phyloP scores from a whole-genome alignment of 2,113 vertebrate genomes.

The Panthera leo region DNA sequence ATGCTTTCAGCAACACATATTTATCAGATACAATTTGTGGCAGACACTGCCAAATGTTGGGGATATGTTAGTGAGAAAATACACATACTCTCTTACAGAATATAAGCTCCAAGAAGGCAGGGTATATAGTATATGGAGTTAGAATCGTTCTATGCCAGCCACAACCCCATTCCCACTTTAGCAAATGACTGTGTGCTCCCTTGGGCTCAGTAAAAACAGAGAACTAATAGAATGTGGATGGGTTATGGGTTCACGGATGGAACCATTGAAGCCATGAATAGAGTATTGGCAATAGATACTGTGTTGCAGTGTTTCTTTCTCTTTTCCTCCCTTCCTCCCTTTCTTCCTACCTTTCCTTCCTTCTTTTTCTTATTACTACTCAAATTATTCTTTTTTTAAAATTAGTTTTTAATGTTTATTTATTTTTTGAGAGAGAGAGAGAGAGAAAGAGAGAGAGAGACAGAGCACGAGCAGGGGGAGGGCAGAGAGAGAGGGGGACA shows the following conservation, averaged over 20 bases:
- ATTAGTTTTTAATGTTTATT: too few relatives aligned
- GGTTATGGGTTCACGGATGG: background rate
- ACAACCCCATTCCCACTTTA: background rate
- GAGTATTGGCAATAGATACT: background rate
- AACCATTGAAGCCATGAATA: background rate
- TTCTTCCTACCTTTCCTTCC: rapidly evolving
- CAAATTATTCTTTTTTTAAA: background rate
- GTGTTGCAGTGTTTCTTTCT: background rate
- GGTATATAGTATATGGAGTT: background rate
- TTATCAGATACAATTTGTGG: slow-evolving; percentile 6
- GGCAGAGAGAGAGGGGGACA: too few relatives aligned
- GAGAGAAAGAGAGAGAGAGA: too few relatives aligned
- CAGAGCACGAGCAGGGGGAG: too few relatives aligned
- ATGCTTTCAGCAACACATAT: background rate
- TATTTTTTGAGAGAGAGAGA: too few relatives aligned
- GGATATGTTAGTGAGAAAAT: background rate
- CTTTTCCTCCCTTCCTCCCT: background rate
- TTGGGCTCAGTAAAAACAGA: background rate
- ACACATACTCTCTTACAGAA: background rate
- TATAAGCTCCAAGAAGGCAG: slow-evolving; percentile 28
- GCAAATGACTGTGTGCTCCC: background rate
- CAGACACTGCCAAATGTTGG: background rate
- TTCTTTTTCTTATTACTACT: background rate
- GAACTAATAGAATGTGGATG: background rate
- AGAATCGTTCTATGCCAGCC: background rate